Conservation (phyloP, 2,888 invertebrate genomes). For the Pteria penguin region DNA sequence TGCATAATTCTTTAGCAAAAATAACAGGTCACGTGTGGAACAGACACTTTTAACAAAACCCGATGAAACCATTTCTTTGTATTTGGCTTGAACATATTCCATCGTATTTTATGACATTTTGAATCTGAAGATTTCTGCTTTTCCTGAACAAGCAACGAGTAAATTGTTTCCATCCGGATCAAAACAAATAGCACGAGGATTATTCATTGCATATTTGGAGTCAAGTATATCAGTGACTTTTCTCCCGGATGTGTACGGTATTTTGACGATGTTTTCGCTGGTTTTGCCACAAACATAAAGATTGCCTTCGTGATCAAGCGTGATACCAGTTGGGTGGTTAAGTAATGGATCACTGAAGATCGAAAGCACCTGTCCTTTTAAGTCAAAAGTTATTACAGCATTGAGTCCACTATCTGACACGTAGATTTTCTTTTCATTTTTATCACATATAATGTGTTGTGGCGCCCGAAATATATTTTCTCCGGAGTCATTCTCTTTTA, state of each 20-base stretch:
- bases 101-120: not conserved
- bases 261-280: slow-evolving; percentile 2
- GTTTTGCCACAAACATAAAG: slow-evolving; percentile 28
- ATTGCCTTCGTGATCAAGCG: slow-evolving; percentile 21
- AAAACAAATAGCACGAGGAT: slow-evolving; percentile 15
- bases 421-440: not conserved
- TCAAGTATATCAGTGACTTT: not conserved
- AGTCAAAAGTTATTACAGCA: not conserved
- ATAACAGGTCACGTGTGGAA: no score
- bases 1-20: no score
- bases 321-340: slow-evolving; percentile 14
- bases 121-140: not conserved
- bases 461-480: slow-evolving; percentile 20
- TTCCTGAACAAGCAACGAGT: not conserved
- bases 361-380: slow-evolving; percentile 7
- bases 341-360: slow-evolving; percentile 11
- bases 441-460: slow-evolving; percentile 14
- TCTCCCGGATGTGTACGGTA: slow-evolving; percentile 1
- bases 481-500: not conserved
- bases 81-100: no score
- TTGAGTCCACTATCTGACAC: slow-evolving; percentile 15
- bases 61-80: no score
- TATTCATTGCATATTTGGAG: not conserved
- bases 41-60: no score
- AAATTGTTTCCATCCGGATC: not conserved